Evolutionary conservation across 2,113 vertebrate species (phyloP).

Genomic region (Sturnira hondurensis): DNA sequence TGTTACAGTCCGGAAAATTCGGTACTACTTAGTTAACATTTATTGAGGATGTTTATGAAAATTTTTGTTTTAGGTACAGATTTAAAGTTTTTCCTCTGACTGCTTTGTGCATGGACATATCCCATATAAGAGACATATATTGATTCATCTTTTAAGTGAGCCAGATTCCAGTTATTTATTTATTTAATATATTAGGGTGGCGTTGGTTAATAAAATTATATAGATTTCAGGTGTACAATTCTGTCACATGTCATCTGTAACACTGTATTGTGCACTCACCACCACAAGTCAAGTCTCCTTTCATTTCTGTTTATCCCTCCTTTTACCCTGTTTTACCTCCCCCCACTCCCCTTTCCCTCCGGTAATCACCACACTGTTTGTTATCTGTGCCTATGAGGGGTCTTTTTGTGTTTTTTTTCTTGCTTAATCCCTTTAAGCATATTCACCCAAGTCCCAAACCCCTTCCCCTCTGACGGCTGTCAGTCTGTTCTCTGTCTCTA

Average conservation of each 20-base stretch:
- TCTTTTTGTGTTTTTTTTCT: neutral
- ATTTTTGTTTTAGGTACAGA: neutral
- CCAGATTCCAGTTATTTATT: neutral
- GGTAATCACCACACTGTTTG: neutral
- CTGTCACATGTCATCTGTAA: neutral
- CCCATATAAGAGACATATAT: neutral
- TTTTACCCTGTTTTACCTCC: neutral
- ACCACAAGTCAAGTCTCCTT: neutral
- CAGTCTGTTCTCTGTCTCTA: neutral
- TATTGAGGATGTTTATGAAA: neutral
- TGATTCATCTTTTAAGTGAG: neutral
- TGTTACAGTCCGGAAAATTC: too few species aligned
- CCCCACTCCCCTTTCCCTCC: neutral
- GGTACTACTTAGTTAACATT: neutral
- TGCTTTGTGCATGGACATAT: neutral
- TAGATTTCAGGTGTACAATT: neutral
- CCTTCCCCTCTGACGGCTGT: neutral
- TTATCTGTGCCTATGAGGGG: neutral
- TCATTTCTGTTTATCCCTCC: neutral
- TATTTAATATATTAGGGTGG: neutral
- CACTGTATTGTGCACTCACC: neutral
- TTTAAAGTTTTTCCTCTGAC: neutral
- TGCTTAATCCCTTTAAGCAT: neutral
- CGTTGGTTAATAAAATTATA: neutral
- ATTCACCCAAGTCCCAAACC: neutral